Evolutionary conservation across 2,888 invertebrate species (phyloP), one percentile per base, ranked within the genome.

Genomic region (Sabellastarte sp.): DNA sequence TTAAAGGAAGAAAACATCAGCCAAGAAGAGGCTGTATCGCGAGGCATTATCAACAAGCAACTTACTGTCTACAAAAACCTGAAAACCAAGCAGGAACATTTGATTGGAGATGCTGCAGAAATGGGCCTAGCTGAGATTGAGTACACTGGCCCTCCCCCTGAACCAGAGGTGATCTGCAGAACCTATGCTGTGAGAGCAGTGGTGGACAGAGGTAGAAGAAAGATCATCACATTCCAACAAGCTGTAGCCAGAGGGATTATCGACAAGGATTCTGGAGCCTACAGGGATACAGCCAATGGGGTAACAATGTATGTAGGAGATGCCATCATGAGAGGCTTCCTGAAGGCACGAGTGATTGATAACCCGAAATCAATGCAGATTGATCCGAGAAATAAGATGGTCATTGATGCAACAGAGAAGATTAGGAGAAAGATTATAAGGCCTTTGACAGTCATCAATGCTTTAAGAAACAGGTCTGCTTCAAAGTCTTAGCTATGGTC

Each of bases 301-400:
- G 76, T 79, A 51, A 69, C 67, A 30, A 67, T 81, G 59, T 75
- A 74, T 31, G 76, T 81, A 0, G 79, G 77, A 1, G 80, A 82
- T 29, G 82, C 82, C 41, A 81, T 83, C 55, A 80, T 80, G 76
- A 73, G 75, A 50, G 82, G 82, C 10, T 80, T 79, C 67, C 77
- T 82, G 52, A 82, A 82, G 66, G 82, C 81, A 1, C 69, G 79
- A 59, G 62, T 75, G 3, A 70, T 82, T 0, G 74, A 75, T 1
- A 77, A 80, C 64, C 71, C 77, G 2, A 73, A 74, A 32, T 75
- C 72, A 30, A 61, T 83, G 59, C 77, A 81, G 60, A 77, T 83
- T 52, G 78, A 81, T 64, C 81, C 82, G 0, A 72, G 76, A 50
- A 81, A 81, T 70, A 74, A 74, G 63, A 77, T 83, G 56, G 74